Evolutionary conservation across 1,140 invertebrate species (phyloP).

Genomic region (Heliconius hewitsoni): DNA sequence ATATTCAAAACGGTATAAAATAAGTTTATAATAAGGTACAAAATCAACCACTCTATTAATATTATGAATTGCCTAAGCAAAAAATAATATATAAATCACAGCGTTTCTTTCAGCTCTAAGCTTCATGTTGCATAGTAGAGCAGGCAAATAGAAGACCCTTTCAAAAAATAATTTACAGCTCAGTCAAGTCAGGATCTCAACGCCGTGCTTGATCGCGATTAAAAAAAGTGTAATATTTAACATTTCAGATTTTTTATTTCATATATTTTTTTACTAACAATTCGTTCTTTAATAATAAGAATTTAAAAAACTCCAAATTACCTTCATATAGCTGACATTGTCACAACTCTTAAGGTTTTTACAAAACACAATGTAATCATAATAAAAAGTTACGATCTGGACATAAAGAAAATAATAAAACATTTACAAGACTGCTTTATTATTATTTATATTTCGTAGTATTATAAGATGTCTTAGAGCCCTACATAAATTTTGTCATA

Average conservation of each 20-base stretch:
- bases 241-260: too few relatives aligned
- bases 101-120: too few relatives aligned
- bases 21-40: too few relatives aligned
- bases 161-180: too few relatives aligned
- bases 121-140: too few relatives aligned
- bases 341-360: conserved; percentile 12
- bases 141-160: background rate
- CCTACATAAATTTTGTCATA: background rate
- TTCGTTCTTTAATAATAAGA: background rate
- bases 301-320: background rate
- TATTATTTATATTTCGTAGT: background rate
- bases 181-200: too few relatives aligned
- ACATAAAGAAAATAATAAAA: conserved; percentile 16
- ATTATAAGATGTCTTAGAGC: background rate
- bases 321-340: conserved; percentile 1
- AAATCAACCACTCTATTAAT: too few relatives aligned
- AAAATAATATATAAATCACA: too few relatives aligned
- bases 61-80: too few relatives aligned
- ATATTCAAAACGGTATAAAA: too few relatives aligned
- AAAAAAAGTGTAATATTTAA: too few relatives aligned
- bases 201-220: too few relatives aligned
- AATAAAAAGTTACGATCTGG: conserved; percentile 15
- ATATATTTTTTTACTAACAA: background rate
- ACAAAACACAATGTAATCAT: conserved; percentile 13
- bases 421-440: conserved; percentile 8